Evolutionary conservation across 2,888 invertebrate genomes (phyloP).

Genomic region (Tetranychus piercei): DNA sequence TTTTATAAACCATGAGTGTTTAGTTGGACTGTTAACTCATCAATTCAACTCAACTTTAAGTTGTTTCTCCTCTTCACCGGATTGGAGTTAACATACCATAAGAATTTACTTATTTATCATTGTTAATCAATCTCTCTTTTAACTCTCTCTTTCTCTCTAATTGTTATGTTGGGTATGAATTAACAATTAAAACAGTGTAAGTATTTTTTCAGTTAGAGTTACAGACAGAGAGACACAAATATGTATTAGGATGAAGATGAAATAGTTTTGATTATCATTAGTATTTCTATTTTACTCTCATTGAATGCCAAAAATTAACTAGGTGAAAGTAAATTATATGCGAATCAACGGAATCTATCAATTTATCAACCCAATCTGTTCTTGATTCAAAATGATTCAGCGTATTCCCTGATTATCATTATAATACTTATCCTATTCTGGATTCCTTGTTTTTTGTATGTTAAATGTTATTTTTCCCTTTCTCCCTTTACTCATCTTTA

Average conservation of each 20-base stretch:
- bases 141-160: background rate
- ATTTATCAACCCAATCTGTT: background rate
- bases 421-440: background rate
- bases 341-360: constrained; percentile 1
- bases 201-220: background rate
- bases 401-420: background rate
- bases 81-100: background rate
- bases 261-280: background rate
- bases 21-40: too few species aligned
- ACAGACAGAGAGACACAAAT: background rate
- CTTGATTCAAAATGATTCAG: background rate
- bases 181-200: background rate
- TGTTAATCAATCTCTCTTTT: background rate
- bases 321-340: background rate
- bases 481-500: too few species aligned
- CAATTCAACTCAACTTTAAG: too few species aligned
- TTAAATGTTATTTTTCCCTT: background rate
- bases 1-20: too few species aligned
- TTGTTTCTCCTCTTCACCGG: too few species aligned
- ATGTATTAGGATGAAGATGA: background rate
- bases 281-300: background rate
- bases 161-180: background rate
- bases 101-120: background rate
- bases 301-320: background rate
- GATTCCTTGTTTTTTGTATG: background rate